Evolutionary conservation across 2,888 invertebrate species (phyloP).

Genomic region (Nezara viridula): DNA sequence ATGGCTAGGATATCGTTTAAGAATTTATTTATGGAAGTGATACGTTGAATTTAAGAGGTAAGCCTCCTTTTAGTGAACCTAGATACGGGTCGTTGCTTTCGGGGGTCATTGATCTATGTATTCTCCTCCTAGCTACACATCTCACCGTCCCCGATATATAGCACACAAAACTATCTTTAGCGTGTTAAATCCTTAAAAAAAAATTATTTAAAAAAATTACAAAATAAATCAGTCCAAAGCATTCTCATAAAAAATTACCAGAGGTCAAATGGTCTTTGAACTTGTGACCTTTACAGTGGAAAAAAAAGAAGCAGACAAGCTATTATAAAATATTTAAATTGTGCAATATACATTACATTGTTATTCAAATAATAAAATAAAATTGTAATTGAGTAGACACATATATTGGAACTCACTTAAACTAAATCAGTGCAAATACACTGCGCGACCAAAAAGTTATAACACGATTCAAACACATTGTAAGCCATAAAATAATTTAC

Average conservation of each 20-base stretch:
- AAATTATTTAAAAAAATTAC: neutral
- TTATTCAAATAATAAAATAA: neutral
- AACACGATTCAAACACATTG: too few relatives aligned
- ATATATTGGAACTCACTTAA: too few relatives aligned
- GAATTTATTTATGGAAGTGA: constrained; percentile 51
- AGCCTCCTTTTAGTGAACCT: constrained; percentile 30
- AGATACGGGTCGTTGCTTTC: constrained; percentile 44
- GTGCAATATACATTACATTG: neutral
- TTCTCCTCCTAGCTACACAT: neutral
- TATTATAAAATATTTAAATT: neutral
- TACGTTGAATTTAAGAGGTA: constrained; percentile 43
- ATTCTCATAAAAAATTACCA: neutral
- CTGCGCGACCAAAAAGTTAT: too few relatives aligned
- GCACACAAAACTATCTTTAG: neutral
- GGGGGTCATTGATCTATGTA: constrained; percentile 32
- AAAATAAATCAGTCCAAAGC: neutral
- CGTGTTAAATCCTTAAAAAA: neutral
- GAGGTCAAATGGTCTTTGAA: constrained; percentile 3
- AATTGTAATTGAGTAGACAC: too few relatives aligned
- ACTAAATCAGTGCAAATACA: too few relatives aligned
- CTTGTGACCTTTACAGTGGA: neutral
- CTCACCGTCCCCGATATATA: neutral
- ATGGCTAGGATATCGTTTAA: constrained; percentile 38
- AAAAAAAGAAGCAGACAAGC: neutral
- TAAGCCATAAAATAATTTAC: too few relatives aligned